Percentiles rank a stretch among this genome's conserved stretches.
Evolutionary conservation across 2,113 vertebrate genomes (phyloP).

Genomic region (Heterotis niloticus): DNA sequence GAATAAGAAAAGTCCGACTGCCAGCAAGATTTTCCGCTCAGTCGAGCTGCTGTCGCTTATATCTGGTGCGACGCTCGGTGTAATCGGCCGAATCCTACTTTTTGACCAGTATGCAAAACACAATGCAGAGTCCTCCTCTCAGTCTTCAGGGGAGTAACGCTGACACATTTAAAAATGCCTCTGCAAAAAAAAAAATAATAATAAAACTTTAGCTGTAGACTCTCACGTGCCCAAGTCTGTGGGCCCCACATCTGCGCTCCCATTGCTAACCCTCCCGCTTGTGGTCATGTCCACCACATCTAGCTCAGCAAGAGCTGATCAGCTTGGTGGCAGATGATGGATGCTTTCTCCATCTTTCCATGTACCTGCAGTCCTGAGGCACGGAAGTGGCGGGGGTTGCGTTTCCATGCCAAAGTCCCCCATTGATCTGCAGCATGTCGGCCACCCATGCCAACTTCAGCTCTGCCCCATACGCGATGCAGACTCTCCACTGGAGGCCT

Average conservation of each 20-base stretch:
- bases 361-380: background rate
- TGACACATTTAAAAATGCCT: background rate
- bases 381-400: background rate
- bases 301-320: background rate
- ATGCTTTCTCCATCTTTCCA: background rate
- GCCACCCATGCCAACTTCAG: background rate
- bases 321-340: background rate
- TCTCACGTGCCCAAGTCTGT: too few species aligned
- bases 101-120: conserved; percentile 4
- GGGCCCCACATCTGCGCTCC: too few species aligned
- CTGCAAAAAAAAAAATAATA: background rate
- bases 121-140: background rate
- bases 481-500: too few species aligned
- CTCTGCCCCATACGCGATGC: background rate
- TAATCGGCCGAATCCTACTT: background rate
- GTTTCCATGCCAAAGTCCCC: too few species aligned
- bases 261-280: too few species aligned
- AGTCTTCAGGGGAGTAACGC: background rate
- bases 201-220: too few species aligned
- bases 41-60: conserved; percentile 4
- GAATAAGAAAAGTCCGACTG: too few species aligned
- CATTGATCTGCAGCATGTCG: background rate
- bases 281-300: background rate
- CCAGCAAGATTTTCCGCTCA: conserved; percentile 2
- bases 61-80: background rate